These are phyloP conservation scores for Mallateleia sp. DNA, from an alignment of 2,888 invertebrate species.

Conservation along the genomic window DNA sequence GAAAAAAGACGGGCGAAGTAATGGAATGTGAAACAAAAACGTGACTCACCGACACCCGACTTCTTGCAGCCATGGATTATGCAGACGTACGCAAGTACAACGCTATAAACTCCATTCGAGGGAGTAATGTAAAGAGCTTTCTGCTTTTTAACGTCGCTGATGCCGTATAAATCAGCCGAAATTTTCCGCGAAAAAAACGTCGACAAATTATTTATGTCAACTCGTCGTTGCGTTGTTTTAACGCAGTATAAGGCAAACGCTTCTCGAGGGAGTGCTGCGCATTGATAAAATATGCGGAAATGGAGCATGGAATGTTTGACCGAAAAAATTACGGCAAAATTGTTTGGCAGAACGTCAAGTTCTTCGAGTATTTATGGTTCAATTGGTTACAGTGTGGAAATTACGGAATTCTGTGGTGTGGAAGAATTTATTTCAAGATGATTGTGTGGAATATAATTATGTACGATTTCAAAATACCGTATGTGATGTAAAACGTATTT, in stretches of 20 bases:
- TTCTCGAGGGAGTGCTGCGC: background rate
- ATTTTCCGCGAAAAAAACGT: slow-evolving; percentile 25
- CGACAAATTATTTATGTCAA: slow-evolving; percentile 26
- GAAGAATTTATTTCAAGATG: too few species aligned
- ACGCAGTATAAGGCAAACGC: background rate
- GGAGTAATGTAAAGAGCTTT: slow-evolving; percentile 67
- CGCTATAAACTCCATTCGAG: slow-evolving; percentile 60
- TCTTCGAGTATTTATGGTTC: background rate
- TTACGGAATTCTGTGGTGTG: too few species aligned
- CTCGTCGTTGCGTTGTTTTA: background rate
- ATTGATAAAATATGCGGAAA: background rate
- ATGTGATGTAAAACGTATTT: too few species aligned
- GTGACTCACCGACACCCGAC: slow-evolving; percentile 61
- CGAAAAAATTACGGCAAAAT: too few species aligned
- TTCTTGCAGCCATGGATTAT: slow-evolving; percentile 72
- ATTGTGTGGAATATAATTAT: too few species aligned
- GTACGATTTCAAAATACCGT: too few species aligned
- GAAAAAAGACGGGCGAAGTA: slow-evolving; percentile 56
- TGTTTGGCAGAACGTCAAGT: too few species aligned
- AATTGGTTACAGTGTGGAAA: background rate
- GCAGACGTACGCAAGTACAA: slow-evolving; percentile 68
- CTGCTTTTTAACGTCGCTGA: slow-evolving; percentile 59
- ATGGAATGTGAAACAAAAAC: slow-evolving; percentile 75
- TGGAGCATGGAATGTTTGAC: too few species aligned
- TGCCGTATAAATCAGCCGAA: slow-evolving; percentile 52